Base-by-base conservation (phyloP, 2,113 vertebrate species). In the Hydrolagus affinis region DNA sequence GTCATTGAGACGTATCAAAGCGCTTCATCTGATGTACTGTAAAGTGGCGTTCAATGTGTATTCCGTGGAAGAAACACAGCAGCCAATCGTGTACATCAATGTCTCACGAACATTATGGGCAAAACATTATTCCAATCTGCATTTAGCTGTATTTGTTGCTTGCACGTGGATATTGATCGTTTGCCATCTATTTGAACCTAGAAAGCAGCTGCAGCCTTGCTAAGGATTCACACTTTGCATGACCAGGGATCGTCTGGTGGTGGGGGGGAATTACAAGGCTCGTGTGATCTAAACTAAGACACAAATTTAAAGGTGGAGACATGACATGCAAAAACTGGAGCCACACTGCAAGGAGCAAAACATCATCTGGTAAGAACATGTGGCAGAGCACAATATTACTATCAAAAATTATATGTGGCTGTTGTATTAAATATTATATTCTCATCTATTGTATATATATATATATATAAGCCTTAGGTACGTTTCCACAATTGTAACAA, bases 331-430 rank as follows among this genome's bases (percentile, higher is more conserved):
- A 23, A 19, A 70, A 70, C 70, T 3, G 70, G 70, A 70, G 23
- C 44, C 44, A 44, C 44, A 44, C 44, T 78, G 86, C 76, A 28
- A 59, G 64, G 69, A n/a, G 66, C 8, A 85, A 19, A 8, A 32
- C 62, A 28, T 74, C 62, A 21, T 75, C 71, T 74, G 83, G n/a
- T 85, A 21, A 74, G 64, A 86, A 85, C 59, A 86, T 25, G 70
- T 75, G 70, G 8, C 62, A 56, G 68, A 44, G 44, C 44, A 44
- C 44, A 44, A 44, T 44, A 44, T 44, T 44, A 1, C 6, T 44
- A 1, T 44, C 44, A 44, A 44, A 44, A 44, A 44, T 6, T 3
- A 44, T 44, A 3, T 44, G 44, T 44, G n/a, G n/a, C n/a, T n/a
- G n/a, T n/a, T n/a, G n/a, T n/a, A n/a, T n/a, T n/a, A n/a, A n/a